Evolutionary conservation across 2,113 vertebrate genomes (phyloP).

Genomic region (Lota lota): DNA sequence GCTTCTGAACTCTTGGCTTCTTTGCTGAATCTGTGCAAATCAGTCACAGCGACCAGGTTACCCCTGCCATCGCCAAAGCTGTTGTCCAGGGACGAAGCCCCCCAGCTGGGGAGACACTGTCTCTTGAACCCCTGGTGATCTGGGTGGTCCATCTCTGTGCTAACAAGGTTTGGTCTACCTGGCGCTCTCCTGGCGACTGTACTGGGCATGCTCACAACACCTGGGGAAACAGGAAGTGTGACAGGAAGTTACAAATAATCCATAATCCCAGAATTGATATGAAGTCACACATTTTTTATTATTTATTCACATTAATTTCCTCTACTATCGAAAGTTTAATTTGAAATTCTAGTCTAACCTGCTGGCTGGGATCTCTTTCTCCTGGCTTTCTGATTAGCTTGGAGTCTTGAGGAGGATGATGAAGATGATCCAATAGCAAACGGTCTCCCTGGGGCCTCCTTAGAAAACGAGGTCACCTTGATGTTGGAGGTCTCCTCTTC

Average conservation of each 20-base stretch:
- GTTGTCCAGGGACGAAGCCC: conserved; percentile 43
- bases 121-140: conserved; percentile 63
- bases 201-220: conserved; percentile 48
- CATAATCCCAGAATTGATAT: no score
- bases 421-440: conserved; percentile 75
- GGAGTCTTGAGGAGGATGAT: conserved; percentile 82
- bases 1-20: conserved; percentile 73
- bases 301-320: no score
- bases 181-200: conserved; percentile 59
- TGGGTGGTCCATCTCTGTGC: conserved; percentile 48
- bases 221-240: conserved; percentile 32
- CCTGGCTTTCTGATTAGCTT: conserved; percentile 84
- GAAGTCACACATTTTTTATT: no score
- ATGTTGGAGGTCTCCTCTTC: conserved; percentile 74
- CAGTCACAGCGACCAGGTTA: conserved; percentile 59
- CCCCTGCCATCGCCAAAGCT: conserved; percentile 49
- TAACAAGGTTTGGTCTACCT: conserved; percentile 34
- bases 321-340: no score
- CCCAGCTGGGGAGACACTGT: conserved; percentile 56
- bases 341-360: conserved; percentile 62
- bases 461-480: conserved; percentile 63
- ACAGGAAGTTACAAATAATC: background rate
- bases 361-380: conserved; percentile 81
- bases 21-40: conserved; percentile 72
- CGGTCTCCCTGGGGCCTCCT: conserved; percentile 62